These are phyloP conservation scores for Apamea crenata DNA, from an alignment of 2,888 invertebrate species.

Conservation along the genomic window DNA sequence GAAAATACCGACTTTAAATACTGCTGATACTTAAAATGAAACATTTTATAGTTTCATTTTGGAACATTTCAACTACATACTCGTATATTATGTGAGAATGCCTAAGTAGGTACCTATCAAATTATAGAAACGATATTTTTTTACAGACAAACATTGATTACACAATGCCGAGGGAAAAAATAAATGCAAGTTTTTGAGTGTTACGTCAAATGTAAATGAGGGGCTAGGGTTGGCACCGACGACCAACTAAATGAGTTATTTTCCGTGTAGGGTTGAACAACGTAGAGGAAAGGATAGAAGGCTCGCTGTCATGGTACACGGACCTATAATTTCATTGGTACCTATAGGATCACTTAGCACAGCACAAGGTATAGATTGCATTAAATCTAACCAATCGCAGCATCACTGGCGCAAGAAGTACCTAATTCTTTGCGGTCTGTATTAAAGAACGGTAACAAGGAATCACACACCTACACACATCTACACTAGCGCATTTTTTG, in stretches of 20 bases:
- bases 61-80: background rate
- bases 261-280: conserved; percentile 50
- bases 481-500: background rate
- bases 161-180: conserved; percentile 34
- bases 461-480: too few relatives aligned
- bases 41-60: background rate
- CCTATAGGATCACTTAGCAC: background rate
- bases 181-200: conserved; percentile 48
- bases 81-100: too few relatives aligned
- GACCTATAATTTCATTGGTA: background rate
- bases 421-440: background rate
- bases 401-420: too few relatives aligned
- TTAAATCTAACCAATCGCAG: background rate
- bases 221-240: conserved; percentile 50
- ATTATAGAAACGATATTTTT: background rate
- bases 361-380: background rate
- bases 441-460: background rate
- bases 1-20: background rate
- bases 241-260: conserved; percentile 72
- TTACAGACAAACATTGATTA: conserved; percentile 22
- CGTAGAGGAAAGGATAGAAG: conserved; percentile 15
- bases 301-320: background rate
- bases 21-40: background rate
- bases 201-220: conserved; percentile 60
- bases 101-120: background rate